phyloP scores from a whole-genome alignment of 2,888 invertebrate species.

The Steinernema hermaphroditum region DNA sequence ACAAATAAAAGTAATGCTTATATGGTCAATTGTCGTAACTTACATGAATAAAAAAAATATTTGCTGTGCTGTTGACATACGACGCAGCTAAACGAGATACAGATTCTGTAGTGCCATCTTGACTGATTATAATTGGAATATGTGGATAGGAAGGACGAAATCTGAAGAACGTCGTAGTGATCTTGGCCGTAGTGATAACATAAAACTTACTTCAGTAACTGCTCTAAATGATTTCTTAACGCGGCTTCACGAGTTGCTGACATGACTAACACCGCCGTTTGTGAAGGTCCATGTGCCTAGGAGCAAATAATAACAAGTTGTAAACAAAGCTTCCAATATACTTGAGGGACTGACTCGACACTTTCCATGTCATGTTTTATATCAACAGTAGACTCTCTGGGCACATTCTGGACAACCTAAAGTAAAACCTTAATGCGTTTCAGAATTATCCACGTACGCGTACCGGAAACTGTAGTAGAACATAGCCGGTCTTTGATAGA shows the following conservation, averaged over 20 bases:
- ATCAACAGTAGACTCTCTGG: no score
- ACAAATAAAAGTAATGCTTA: slow-evolving; percentile 10
- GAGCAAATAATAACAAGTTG: not conserved
- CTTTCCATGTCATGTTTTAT: no score
- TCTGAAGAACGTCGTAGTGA: no score
- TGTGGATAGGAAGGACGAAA: slow-evolving; percentile 45
- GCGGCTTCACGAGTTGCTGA: slow-evolving; percentile 58
- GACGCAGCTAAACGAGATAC: slow-evolving; percentile 47
- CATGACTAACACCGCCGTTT: slow-evolving; percentile 57
- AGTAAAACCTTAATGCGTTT: no score
- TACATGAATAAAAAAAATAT: slow-evolving; percentile 45
- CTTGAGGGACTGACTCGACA: no score
- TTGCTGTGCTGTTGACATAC: slow-evolving; percentile 38
- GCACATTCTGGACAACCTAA: no score
- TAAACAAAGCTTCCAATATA: not conserved
- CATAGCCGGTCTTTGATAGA: not conserved
- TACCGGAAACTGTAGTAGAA: not conserved
- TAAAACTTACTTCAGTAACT: slow-evolving; percentile 48
- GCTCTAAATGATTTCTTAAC: slow-evolving; percentile 58
- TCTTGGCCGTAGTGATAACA: not conserved
- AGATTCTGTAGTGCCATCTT: slow-evolving; percentile 54
- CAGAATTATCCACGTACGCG: no score
- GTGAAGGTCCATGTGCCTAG: not conserved
- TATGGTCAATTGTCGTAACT: no score
- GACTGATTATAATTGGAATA: slow-evolving; percentile 62